Conservation (phyloP, 2,113 vertebrate genomes). For the Condylura cristata region DNA sequence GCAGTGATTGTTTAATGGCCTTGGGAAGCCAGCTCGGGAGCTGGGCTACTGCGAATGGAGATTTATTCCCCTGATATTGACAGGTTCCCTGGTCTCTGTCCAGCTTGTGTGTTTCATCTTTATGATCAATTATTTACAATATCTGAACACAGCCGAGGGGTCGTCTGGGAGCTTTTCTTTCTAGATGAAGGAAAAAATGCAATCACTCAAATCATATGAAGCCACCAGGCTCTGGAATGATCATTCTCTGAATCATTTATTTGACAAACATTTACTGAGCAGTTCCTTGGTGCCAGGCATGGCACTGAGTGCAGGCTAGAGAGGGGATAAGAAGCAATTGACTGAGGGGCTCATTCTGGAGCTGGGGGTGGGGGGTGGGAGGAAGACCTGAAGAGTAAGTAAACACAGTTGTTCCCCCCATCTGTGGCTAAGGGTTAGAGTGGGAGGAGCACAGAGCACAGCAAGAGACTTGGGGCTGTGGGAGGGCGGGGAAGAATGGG, state of each 20-base stretch:
- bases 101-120: slow-evolving; percentile 83
- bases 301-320: neutral
- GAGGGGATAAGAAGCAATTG: neutral
- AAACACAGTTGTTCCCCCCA: neutral
- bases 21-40: slow-evolving; percentile 77
- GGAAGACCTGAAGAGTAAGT: neutral
- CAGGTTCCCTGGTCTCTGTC: slow-evolving; percentile 80
- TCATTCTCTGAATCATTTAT: slow-evolving; percentile 75
- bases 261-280: slow-evolving; percentile 72
- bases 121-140: slow-evolving; percentile 88
- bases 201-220: slow-evolving; percentile 71
- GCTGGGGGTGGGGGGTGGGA: neutral
- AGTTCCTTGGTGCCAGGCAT: slow-evolving; percentile 51
- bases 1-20: slow-evolving; percentile 83
- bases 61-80: slow-evolving; percentile 84
- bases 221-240: slow-evolving; percentile 63
- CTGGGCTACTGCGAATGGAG: slow-evolving; percentile 70
- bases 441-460: no score
- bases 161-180: slow-evolving; percentile 81
- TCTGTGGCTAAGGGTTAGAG: neutral
- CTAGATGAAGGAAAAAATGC: slow-evolving; percentile 39
- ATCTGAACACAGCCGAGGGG: slow-evolving; percentile 79
- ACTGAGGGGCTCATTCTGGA: neutral
- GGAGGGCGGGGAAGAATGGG: no score
- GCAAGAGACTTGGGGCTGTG: rapidly evolving